Conservation (phyloP, 2,113 vertebrate species). For the Phylloscopus trochilus region DNA sequence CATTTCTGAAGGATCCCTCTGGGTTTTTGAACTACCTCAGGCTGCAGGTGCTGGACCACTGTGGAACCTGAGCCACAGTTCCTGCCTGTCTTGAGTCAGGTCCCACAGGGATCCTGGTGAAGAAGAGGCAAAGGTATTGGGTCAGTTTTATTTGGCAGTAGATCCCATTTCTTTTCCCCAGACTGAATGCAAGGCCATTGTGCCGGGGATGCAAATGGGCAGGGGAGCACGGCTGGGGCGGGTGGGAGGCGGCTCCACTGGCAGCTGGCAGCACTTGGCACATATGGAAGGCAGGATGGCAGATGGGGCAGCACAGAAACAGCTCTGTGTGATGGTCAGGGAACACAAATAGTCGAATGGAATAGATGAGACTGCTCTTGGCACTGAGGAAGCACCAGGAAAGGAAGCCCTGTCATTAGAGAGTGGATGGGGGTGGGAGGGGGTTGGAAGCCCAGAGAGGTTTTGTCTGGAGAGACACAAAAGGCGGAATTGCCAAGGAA, state of each 20-base stretch:
- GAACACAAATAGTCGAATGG: neutral
- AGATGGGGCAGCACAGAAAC: neutral
- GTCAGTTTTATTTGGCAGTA: neutral
- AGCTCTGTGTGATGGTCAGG: neutral
- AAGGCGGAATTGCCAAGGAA: neutral
- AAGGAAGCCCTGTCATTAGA: neutral
- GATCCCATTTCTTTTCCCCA: neutral
- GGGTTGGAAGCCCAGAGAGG: neutral
- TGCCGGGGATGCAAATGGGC: neutral
- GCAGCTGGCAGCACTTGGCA: neutral
- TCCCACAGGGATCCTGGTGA: accelerated
- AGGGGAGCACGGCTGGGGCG: accelerated
- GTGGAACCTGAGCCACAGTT: neutral
- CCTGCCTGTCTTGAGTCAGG: neutral
- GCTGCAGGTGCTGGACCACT: neutral
- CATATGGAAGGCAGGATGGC: neutral
- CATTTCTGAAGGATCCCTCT: neutral
- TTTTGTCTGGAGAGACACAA: neutral
- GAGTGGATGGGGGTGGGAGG: neutral
- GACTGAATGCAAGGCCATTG: neutral
- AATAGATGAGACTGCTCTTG: neutral
- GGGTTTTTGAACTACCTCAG: neutral
- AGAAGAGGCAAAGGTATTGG: neutral
- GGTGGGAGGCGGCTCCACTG: neutral
- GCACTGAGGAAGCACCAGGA: neutral